Conservation (phyloP, 2,888 invertebrate species). For the Leucophora obtusa region DNA sequence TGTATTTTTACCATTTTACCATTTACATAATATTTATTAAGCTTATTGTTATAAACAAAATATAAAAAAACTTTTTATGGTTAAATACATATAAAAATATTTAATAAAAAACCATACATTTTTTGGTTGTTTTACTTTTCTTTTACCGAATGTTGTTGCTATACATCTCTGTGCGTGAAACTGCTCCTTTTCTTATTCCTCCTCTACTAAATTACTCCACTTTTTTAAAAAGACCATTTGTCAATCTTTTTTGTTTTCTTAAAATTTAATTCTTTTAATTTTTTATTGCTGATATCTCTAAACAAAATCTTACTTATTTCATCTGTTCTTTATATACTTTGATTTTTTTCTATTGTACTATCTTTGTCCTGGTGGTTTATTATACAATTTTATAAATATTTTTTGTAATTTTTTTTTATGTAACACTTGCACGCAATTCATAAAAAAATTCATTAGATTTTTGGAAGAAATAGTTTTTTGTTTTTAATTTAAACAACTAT, state of each 20-base stretch:
- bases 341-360: constrained; percentile 21
- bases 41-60: constrained; percentile 55
- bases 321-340: constrained; percentile 2
- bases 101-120: constrained; percentile 62
- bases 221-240: constrained; percentile 37
- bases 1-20: constrained; percentile 46
- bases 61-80: constrained; percentile 42
- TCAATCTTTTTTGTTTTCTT: constrained; percentile 38
- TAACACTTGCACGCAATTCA: constrained; percentile 52
- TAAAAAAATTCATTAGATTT: constrained; percentile 43
- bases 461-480: constrained; percentile 35
- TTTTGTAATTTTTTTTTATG: constrained; percentile 35
- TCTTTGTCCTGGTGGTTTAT: constrained; percentile 57
- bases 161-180: constrained; percentile 37
- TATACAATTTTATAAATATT: constrained; percentile 6
- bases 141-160: constrained; percentile 59
- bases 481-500: constrained; percentile 45
- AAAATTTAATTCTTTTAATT: not conserved
- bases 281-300: not conserved
- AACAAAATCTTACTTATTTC: constrained; percentile 6
- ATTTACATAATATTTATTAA: constrained; percentile 54
- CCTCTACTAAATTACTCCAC: constrained; percentile 5
- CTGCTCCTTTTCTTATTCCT: constrained; percentile 33
- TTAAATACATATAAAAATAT: constrained; percentile 45
- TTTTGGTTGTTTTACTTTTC: constrained; percentile 63